Conservation (phyloP, 2,888 invertebrate species). For the Philhelius pedissequus region DNA sequence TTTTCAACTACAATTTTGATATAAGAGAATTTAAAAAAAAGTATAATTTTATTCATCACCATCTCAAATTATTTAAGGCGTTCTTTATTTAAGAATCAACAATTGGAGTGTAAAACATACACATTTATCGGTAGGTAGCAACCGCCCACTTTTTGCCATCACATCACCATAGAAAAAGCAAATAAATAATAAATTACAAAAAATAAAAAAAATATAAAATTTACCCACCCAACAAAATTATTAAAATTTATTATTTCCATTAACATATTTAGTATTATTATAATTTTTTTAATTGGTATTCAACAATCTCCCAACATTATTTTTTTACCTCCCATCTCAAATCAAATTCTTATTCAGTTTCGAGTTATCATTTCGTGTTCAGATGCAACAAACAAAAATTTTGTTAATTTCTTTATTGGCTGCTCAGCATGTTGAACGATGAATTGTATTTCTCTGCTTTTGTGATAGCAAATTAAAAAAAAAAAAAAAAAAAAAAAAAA, state of each 20-base stretch:
- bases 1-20: neutral
- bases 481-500: constrained; percentile 14
- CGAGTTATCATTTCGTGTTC: constrained; percentile 62
- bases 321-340: neutral
- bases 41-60: constrained; percentile 33
- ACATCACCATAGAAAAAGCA: constrained; percentile 62
- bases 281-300: constrained; percentile 62
- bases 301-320: constrained; percentile 39
- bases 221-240: constrained; percentile 63
- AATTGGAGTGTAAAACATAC: constrained; percentile 74
- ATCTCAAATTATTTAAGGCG: constrained; percentile 70
- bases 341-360: constrained; percentile 34
- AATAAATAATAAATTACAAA: constrained; percentile 52
- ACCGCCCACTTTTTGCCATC: constrained; percentile 63
- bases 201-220: constrained; percentile 46
- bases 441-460: constrained; percentile 68
- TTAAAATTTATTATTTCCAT: constrained; percentile 56
- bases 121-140: constrained; percentile 76
- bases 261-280: constrained; percentile 13
- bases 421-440: constrained; percentile 67
- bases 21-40: neutral
- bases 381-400: constrained; percentile 61
- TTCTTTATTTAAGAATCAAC: constrained; percentile 73
- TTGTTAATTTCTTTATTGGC: constrained; percentile 64
- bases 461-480: constrained; percentile 63